Percentiles rank a stretch among this genome's conserved stretches.
phyloP scores from a whole-genome alignment of 1,140 invertebrate genomes.

The Drosophila equinoxialis region DNA sequence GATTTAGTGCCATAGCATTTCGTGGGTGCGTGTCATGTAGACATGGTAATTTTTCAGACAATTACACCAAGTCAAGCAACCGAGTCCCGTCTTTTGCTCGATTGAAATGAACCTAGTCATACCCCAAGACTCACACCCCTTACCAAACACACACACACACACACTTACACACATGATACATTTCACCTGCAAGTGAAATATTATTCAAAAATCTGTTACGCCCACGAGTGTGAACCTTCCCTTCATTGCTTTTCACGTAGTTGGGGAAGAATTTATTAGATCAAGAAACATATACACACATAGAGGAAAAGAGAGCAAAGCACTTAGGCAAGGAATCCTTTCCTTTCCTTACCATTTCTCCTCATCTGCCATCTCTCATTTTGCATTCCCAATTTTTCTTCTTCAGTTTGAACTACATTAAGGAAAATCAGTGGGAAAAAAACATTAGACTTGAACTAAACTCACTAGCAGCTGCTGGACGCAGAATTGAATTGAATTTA shows the following conservation, averaged over 20 bases:
- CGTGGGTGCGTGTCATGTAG: constrained; percentile 74
- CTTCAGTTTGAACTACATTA: constrained; percentile 74
- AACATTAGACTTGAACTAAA: constrained; percentile 32
- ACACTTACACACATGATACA: constrained; percentile 65
- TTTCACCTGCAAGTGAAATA: constrained; percentile 76
- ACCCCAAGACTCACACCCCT: not conserved
- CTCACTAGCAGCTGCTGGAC: constrained; percentile 75
- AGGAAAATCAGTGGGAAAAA: constrained; percentile 66
- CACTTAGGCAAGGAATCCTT: constrained; percentile 62
- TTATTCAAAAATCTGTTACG: constrained; percentile 78
- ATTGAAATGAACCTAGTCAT: not conserved
- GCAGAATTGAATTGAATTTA: constrained; percentile 74
- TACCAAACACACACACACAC: constrained; percentile 11
- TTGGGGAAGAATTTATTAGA: constrained; percentile 69
- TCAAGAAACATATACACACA: constrained; percentile 22
- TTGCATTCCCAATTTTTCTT: constrained; percentile 20
- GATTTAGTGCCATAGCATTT: constrained; percentile 66
- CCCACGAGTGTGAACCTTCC: constrained; percentile 18
- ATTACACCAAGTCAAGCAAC: constrained; percentile 49
- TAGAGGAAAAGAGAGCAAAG: constrained; percentile 29
- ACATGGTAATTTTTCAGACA: constrained; percentile 78
- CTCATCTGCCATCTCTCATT: constrained; percentile 25
- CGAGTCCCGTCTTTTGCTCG: not conserved
- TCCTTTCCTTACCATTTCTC: not conserved
- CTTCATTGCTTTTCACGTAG: constrained; percentile 42